phyloP scores from a whole-genome alignment of 2,888 invertebrate genomes.

The Eilema sororculum region DNA sequence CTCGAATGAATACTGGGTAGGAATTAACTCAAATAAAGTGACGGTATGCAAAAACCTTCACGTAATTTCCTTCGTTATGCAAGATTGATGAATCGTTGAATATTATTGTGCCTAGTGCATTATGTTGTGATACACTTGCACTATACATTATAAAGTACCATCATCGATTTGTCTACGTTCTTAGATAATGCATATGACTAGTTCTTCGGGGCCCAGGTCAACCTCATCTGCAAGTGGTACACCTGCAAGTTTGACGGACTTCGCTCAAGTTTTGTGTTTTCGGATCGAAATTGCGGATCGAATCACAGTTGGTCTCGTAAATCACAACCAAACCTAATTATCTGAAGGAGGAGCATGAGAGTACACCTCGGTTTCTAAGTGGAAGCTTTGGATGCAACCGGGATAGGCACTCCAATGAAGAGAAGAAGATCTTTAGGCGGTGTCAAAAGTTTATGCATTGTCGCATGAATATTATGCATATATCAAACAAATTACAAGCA shows the following conservation, averaged over 20 bases:
- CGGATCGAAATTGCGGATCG: too few species aligned
- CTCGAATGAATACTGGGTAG: constrained; percentile 58
- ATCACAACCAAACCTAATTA: neutral
- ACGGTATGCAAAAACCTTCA: constrained; percentile 49
- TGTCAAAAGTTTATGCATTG: constrained; percentile 33
- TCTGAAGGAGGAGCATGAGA: too few species aligned
- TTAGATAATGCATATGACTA: too few species aligned
- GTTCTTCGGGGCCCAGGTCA: too few species aligned
- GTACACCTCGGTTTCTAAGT: too few species aligned
- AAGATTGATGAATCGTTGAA: constrained; percentile 40
- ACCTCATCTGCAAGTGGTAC: too few species aligned
- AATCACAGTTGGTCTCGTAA: too few species aligned
- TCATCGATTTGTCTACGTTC: neutral
- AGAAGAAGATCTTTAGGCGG: neutral
- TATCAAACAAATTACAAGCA: constrained; percentile 39
- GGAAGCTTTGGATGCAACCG: too few species aligned
- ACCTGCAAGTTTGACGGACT: too few species aligned
- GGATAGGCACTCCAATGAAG: too few species aligned
- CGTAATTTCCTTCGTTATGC: constrained; percentile 51
- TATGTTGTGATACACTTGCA: neutral
- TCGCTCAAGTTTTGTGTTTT: too few species aligned
- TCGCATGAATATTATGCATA: constrained; percentile 29
- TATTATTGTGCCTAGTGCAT: neutral
- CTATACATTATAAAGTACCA: neutral
- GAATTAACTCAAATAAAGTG: constrained; percentile 57